Evolutionary conservation across 2,797 vertebrate genomes (phyloP).

Genomic region (Poeciliopsis infans): DNA sequence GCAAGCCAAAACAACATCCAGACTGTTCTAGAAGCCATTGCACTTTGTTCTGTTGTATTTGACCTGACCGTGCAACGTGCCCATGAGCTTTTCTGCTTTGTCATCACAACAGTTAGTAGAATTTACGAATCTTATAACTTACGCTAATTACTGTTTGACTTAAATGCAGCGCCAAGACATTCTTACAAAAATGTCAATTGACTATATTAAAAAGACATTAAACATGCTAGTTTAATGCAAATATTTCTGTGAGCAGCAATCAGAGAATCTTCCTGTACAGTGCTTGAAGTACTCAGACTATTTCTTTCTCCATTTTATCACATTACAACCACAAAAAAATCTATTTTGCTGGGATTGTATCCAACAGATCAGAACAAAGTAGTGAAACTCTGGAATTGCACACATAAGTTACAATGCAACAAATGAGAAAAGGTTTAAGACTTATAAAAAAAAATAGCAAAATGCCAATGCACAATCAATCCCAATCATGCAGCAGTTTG

Average conservation of each 20-base stretch:
- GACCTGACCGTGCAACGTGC: constrained; percentile 1
- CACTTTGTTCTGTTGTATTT: constrained; percentile 17
- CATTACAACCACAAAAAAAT: neutral
- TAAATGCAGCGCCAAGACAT: neutral
- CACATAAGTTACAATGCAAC: neutral
- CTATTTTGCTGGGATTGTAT: neutral
- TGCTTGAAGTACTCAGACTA: neutral
- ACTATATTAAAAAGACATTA: neutral
- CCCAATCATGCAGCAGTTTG: neutral
- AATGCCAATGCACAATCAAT: neutral
- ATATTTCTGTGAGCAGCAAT: neutral
- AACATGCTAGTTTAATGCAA: neutral
- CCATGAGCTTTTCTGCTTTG: constrained; percentile 14
- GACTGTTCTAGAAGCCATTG: neutral
- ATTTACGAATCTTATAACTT: neutral
- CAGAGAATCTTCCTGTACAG: neutral
- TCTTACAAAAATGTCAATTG: neutral
- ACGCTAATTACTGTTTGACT: neutral
- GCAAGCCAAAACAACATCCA: constrained; percentile 52
- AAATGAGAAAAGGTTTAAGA: neutral
- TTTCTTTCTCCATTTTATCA: neutral
- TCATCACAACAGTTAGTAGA: constrained; percentile 19
- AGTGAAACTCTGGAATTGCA: neutral
- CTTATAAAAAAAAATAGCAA: neutral
- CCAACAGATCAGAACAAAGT: neutral